phyloP scores from a whole-genome alignment of 1,140 invertebrate species.

The Sitophilus oryzae region DNA sequence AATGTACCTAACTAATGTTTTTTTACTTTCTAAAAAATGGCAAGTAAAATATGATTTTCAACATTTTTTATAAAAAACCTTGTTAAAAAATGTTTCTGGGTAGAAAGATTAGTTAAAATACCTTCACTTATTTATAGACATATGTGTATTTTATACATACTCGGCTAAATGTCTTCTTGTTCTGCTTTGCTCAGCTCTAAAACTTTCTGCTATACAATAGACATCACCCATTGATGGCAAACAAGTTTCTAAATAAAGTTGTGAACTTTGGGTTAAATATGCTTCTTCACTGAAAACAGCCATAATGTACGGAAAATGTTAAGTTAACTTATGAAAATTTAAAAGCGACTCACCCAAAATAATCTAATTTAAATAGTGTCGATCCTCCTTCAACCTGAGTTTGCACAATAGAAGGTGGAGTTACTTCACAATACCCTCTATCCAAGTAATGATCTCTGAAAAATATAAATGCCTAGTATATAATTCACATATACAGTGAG shows the following conservation, averaged over 20 bases:
- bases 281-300: conserved; percentile 75
- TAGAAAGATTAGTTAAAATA: too few relatives aligned
- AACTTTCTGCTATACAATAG: conserved; percentile 96
- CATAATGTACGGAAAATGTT: too few relatives aligned
- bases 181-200: conserved; percentile 93
- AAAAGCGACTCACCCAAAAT: conserved; percentile 78
- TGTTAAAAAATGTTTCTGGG: too few relatives aligned
- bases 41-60: too few relatives aligned
- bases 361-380: conserved; percentile 95
- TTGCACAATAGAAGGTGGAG: conserved; percentile 95
- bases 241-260: conserved; percentile 97
- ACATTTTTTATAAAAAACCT: too few relatives aligned
- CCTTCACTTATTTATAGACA: too few relatives aligned
- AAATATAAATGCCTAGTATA: conserved; percentile 1
- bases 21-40: too few relatives aligned
- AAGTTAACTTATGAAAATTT: too few relatives aligned
- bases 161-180: conserved; percentile 95
- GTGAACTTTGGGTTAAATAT: conserved; percentile 95
- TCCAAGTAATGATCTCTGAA: conserved; percentile 78
- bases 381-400: conserved; percentile 97
- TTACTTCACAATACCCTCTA: conserved; percentile 86
- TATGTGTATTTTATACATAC: conserved; percentile 51
- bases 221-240: conserved; percentile 93
- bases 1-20: too few relatives aligned
- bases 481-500: too few relatives aligned